Evolutionary conservation across 2,888 invertebrate genomes (phyloP), one percentile per base, ranked within the genome.

Genomic region (Folsomia manolachei): DNA sequence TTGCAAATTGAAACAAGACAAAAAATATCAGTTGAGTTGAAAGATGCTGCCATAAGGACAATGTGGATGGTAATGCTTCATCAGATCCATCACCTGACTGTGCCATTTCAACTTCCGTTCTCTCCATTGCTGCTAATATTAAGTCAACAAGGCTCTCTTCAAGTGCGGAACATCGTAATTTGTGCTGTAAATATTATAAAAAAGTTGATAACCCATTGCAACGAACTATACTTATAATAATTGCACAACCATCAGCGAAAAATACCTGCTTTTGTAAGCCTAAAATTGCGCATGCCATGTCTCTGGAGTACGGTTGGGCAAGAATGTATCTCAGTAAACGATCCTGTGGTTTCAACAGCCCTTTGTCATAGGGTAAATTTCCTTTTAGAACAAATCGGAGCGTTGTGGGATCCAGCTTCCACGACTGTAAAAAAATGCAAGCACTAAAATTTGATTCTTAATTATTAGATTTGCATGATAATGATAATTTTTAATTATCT

Each of bases 201-300:
- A 14, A 64, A 23, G 11, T 19, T n/a, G 27, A 61, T 51, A 7
- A 66, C n/a, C 27, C 23, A 23, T 51, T 23, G 56, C 23, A 2
- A 51, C 9, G 51, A 9, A 51, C 14, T 14, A 14, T 11, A 21
- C n/a, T 51, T 19, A 21, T n/a, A 24, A 18, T 23, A 18, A 7
- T 11, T 21, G 62, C 14, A 18, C 26, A 68, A 78, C 14, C 51
- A 51, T 51, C n/a, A n/a, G n/a, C n/a, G n/a, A n/a, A n/a, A 18
- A 63, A 69, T 80, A 90, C 90, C 85, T 95, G 95, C 83, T 96
- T 96, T 82, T 94, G 96, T 24, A 97, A 86, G 60, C 95, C 94
- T 21, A 97, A 86, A 92, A 97, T 96, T 1, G 92, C 92, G 81
- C 94, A 95, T 80, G 97, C 94, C 93, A 97, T 95, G 82, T 97